A percentile compares a stretch with the other conserved stretches of the same genome.
phyloP scores from a whole-genome alignment of 2,113 vertebrate genomes.

The Engystomops pustulosus region DNA sequence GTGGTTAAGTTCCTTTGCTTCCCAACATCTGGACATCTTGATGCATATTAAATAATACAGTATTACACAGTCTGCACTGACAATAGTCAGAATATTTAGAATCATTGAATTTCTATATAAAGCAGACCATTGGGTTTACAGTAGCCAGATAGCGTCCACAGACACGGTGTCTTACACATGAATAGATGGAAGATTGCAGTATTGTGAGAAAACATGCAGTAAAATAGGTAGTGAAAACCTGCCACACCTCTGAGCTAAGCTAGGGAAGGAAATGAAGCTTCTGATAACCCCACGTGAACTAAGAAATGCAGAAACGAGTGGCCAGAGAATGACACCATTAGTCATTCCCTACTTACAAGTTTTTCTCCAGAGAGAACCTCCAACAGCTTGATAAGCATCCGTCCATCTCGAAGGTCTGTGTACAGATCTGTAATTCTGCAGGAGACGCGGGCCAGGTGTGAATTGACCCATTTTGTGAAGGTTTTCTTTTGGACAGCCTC shows the following conservation, averaged over 20 bases:
- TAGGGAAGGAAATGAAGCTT: neutral
- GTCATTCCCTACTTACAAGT: slow-evolving; percentile 85
- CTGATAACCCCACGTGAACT: neutral
- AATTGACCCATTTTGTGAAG: slow-evolving; percentile 97
- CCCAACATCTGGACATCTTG: no score
- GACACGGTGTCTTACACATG: neutral
- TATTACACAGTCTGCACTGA: no score
- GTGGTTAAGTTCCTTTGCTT: no score
- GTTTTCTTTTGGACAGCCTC: slow-evolving; percentile 98
- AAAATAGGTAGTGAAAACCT: neutral
- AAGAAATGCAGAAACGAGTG: neutral
- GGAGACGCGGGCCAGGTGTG: slow-evolving; percentile 90
- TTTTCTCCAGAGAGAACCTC: slow-evolving; percentile 92
- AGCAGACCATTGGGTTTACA: no score
- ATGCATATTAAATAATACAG: no score
- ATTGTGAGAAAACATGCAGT: slow-evolving; percentile 1
- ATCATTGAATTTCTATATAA: no score
- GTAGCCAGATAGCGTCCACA: no score
- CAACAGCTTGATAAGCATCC: slow-evolving; percentile 95
- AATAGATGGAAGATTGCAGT: neutral
- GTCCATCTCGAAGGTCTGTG: slow-evolving; percentile 90
- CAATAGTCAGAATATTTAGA: no score
- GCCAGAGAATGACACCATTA: no score
- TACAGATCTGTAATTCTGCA: slow-evolving; percentile 94
- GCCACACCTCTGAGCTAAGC: neutral